Evolutionary conservation across 1,140 invertebrate genomes (phyloP), one percentile per base, ranked within the genome.

Genomic region (Plectrocnemia conspersa): DNA sequence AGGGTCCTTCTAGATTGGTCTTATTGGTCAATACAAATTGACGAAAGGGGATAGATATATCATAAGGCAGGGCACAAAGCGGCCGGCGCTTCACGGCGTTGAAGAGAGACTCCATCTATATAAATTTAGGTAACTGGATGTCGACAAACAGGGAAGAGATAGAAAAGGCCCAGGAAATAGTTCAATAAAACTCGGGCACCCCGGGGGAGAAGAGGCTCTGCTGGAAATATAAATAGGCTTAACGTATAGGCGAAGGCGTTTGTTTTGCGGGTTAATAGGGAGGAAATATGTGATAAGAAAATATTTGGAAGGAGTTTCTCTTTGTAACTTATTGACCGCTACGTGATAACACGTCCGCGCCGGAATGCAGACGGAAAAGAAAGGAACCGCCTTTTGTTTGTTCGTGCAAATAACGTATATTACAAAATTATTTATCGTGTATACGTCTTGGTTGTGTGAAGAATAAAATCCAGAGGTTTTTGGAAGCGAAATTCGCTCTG

Each of bases 21-120:
- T 68, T 67, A 75, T 73, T 75, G 73, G 69, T 60, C 61, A 66
- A 62, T 66, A 70, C 72, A 74, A 75, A 73, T 74, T 72, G 72
- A 73, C 65, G 64, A 61, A 54, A 60, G 54, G 58, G 58, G 58
- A 60, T 53, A 52, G 54, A 56, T 60, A 60, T 60, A 60, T 60
- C 58, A 60, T 60, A 60, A 56, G 58, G 49, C 21, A 35, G 48
- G 56, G 50, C 16, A 50, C 4, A 10, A 10, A 27, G 3, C 48
- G 21, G 25, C 40, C 48, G 52, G n/a, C n/a, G n/a, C n/a, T 32
- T 32, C 7, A 32, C 27, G 27, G n/a, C 27, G 7, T 9, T n/a
- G n/a, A n/a, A 9, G 29, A 27, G 23, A 21, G 41, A 21, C 27
- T 25, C 50, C 42, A 47, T 55, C 58, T 48, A 56, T 56, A 59